These are phyloP conservation scores for Lasioglossum marginatum DNA, from an alignment of 2,888 invertebrate genomes.

Conservation along the genomic window DNA sequence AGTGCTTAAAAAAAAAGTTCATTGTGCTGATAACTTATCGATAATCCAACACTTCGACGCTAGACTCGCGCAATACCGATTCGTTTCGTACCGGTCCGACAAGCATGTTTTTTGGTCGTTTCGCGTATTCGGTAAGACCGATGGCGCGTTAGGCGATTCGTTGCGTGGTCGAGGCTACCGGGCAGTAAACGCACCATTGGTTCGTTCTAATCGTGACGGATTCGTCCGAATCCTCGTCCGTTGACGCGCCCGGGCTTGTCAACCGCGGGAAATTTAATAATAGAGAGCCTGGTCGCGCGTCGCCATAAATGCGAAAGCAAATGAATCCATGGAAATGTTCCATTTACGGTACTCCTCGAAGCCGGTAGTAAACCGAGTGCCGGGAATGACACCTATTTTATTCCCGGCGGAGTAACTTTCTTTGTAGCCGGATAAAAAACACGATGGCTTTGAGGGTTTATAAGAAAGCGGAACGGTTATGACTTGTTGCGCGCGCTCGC, in stretches of 20 bases:
- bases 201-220: conserved; percentile 44
- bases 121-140: neutral
- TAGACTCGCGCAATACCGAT: neutral
- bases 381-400: conserved; percentile 57
- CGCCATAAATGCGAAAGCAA: conserved; percentile 13
- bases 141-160: neutral
- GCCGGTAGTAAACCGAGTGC: conserved; percentile 57
- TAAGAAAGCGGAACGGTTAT: conserved; percentile 37
- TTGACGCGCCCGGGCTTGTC: neutral
- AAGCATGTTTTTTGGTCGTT: neutral
- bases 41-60: neutral
- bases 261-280: conserved; percentile 41
- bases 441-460: conserved; percentile 34
- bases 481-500: conserved; percentile 18
- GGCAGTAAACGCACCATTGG: conserved; percentile 21
- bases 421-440: conserved; percentile 58
- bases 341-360: conserved; percentile 53
- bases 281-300: conserved; percentile 8
- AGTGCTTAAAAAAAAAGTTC: no score
- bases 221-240: conserved; percentile 22
- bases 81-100: neutral
- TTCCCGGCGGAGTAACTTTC: conserved; percentile 53
- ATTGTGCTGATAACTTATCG: no score
- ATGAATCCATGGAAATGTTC: conserved; percentile 25
- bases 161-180: neutral